Base-by-base conservation (phyloP, 2,888 invertebrate genomes). In the Drosophila nigricruria region DNA sequence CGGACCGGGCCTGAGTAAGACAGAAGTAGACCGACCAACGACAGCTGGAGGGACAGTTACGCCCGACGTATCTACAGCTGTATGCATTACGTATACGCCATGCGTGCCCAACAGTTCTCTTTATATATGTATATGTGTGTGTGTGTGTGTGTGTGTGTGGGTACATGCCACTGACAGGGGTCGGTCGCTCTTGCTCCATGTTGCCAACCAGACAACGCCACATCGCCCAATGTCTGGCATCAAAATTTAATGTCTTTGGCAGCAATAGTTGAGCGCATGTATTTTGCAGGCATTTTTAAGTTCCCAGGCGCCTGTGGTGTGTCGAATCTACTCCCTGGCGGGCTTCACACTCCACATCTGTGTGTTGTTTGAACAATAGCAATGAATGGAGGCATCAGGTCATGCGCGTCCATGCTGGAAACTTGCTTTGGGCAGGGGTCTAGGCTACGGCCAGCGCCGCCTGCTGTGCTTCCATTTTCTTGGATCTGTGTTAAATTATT, bases 211-310 rank as follows among this genome's bases (percentile, higher is more conserved):
- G 50, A 73, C 45, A 42, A 43, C 27, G 38, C 25, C 43, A 47
- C 47, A 40, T 38, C 62, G 30, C 14, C 43, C 42, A 52, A 43
- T 68, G 78, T 63, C 83, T 79, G 80, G 60, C 77, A 82, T 82
- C 80, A 77, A 85, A 82, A 80, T 82, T 82, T 85, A 82, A 82
- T 84, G 80, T 82, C 74, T 62, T 79, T 79, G 80, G 67, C 85
- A 79, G 82, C 71, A 82, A 82, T 84, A 77, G 82, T 79, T 74
- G 79, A 59, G 74, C 73, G 53, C 49, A 60, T 70, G 59, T 70
- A 56, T 63, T 59, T 67, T 71, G 47, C 69, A 70, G 70, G 64
- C 82, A 75, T 82, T 82, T 82, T 84, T 79, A 82, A 82, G 72
- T 70, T 27, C 10, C 54, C 50, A 47, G 16, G 16, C 54, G 59